Conservation (phyloP, 1,140 invertebrate species). For the Paraescarpia echinospica region DNA sequence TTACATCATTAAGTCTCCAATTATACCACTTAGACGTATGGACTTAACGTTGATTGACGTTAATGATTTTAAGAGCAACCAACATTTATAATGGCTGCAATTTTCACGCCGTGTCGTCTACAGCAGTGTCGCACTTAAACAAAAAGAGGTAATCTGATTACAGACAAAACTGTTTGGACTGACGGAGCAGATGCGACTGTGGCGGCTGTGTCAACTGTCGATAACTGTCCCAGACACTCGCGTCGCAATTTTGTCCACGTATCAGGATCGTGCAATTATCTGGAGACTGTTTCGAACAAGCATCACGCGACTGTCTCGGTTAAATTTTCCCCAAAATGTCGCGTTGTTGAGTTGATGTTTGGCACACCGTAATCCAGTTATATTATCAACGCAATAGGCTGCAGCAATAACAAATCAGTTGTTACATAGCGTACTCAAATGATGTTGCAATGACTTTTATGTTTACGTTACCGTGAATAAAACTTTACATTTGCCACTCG, state of each 20-base stretch:
- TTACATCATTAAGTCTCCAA: neutral
- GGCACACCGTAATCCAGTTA: too few relatives aligned
- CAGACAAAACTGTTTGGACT: neutral
- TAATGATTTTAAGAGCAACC: slow-evolving; percentile 1
- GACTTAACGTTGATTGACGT: neutral
- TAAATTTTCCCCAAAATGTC: too few relatives aligned
- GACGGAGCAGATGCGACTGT: neutral
- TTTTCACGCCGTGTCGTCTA: neutral
- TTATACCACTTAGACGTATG: neutral
- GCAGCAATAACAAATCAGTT: too few relatives aligned
- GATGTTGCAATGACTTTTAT: too few relatives aligned
- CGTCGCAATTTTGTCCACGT: neutral
- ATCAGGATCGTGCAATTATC: neutral
- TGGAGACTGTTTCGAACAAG: neutral
- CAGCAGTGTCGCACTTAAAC: neutral
- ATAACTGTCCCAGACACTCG: neutral
- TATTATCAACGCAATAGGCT: too few relatives aligned
- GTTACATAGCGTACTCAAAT: too few relatives aligned
- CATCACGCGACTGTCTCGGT: neutral
- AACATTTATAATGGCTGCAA: neutral
- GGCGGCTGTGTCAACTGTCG: neutral
- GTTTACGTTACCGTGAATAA: too few relatives aligned
- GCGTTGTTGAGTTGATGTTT: too few relatives aligned
- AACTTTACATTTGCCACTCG: too few relatives aligned
- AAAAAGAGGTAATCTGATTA: neutral